These are phyloP conservation scores for Tetragonisca angustula DNA, from an alignment of 2,888 invertebrate species.

Conservation along the genomic window DNA sequence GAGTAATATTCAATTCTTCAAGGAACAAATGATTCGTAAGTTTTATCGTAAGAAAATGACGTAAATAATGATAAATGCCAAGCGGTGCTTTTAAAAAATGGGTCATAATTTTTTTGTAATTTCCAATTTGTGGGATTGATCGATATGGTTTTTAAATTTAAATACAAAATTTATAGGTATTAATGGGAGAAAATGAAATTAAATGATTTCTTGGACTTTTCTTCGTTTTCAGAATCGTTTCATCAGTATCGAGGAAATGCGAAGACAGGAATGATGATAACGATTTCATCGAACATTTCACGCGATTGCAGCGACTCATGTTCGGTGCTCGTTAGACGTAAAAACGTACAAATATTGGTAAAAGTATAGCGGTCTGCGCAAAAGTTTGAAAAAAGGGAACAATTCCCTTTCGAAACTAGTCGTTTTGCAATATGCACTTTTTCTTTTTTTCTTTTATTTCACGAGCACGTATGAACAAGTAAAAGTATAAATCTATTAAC, in stretches of 20 bases:
- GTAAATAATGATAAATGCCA: no score
- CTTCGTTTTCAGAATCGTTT: not conserved
- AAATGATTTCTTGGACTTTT: not conserved
- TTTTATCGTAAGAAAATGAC: no score
- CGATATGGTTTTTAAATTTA: no score
- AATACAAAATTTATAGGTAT: not conserved
- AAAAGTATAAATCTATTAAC: not conserved
- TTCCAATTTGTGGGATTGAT: no score
- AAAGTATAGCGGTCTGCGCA: slow-evolving; percentile 20
- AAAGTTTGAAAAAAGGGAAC: slow-evolving; percentile 19
- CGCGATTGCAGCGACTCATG: slow-evolving; percentile 29
- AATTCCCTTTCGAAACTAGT: slow-evolving; percentile 22
- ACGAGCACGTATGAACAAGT: not conserved
- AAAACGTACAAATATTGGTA: slow-evolving; percentile 24
- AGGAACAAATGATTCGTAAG: no score
- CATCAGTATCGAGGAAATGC: no score
- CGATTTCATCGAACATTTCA: not conserved
- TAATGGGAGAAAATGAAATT: not conserved
- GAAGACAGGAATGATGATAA: not conserved
- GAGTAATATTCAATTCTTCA: no score
- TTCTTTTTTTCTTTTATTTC: not conserved
- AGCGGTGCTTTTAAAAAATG: no score
- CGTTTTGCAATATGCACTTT: slow-evolving; percentile 11
- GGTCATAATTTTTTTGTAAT: no score
- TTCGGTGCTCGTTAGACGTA: slow-evolving; percentile 33